Conservation (phyloP, 2,888 invertebrate genomes). For the Eilema depressum region DNA sequence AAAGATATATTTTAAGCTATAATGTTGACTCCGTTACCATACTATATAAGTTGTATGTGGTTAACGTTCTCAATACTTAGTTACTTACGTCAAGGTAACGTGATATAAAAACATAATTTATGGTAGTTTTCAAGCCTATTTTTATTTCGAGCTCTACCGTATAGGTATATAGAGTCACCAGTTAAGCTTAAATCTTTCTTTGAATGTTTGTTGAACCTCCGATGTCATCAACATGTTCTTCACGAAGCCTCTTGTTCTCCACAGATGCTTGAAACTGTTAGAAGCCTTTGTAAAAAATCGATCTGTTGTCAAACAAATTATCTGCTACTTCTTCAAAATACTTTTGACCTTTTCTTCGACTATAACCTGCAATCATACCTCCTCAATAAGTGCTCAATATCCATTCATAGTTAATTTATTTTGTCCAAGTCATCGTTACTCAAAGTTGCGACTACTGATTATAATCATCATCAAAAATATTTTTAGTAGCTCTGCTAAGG, state of each 20-base stretch:
- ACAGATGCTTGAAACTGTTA: background rate
- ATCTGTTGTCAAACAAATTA: background rate
- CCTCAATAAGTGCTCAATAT: background rate
- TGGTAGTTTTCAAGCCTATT: background rate
- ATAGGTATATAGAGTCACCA: background rate
- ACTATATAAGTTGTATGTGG: background rate
- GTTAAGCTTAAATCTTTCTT: background rate
- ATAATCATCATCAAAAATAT: conserved; percentile 23
- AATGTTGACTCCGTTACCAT: background rate
- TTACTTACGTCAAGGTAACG: background rate
- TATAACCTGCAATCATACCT: background rate
- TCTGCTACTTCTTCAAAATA: too few relatives aligned
- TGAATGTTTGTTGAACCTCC: background rate
- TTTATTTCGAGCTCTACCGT: too few relatives aligned
- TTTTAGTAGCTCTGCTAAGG: conserved; percentile 43
- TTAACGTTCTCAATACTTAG: background rate
- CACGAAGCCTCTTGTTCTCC: too few relatives aligned
- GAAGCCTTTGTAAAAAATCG: background rate
- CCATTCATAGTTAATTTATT: background rate
- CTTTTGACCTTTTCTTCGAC: background rate
- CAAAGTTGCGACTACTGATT: background rate
- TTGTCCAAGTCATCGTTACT: background rate
- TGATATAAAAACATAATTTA: background rate
- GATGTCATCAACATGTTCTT: too few relatives aligned
- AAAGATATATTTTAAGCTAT: background rate